Evolutionary conservation across 2,888 invertebrate genomes (phyloP), one percentile per base, ranked within the genome.

Genomic region (Chymomyza procnemis): DNA sequence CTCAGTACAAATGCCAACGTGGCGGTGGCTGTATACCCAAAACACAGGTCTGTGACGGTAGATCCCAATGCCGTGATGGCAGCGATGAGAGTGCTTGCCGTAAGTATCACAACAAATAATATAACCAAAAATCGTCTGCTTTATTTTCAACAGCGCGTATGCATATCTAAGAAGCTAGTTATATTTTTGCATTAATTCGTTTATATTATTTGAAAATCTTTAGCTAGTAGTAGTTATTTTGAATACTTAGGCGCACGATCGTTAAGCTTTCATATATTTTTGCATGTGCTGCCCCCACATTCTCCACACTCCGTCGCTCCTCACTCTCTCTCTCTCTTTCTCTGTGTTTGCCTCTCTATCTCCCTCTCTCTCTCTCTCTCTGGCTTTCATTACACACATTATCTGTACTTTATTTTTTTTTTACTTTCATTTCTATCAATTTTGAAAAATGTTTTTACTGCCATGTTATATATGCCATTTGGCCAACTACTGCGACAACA

Each of bases 21-120:
- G 90, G 90, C 87, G 90, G 91, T 76, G 90, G 89, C 78, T 91
- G 91, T 87, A 84, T 91, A 78, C 88, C 86, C 70, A 89, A 89
- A 69, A 80, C 85, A 12, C 89, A 91, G 79, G 89, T 90, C 72
- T 93, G 94, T 91, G 91, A 94, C 92, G 89, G 93, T 82, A 84
- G 90, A 77, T 85, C 90, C 89, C 91, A 93, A 89, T 91, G 93
- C 89, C 88, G 91, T 80, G 91, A 94, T 91, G 88, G 92, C 89
- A 90, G 93, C 83, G 91, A 93, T 87, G 93, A 93, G 84, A 88
- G 89, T 67, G 87, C 89, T 75, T 93, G 93, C 85, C 84, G 91
- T 91, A 90, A 91, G 91, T 90, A 90, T 26, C 26, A 71, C 63
- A 21, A 52, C n/a, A 26, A 30, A 41, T 14, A 34, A 14, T 3